Evolutionary conservation across 37 sponge, comb jelly and placozoan genomes (phyloP), one percentile per base, ranked within the genome.

Genomic region (Geodia barretti): DNA sequence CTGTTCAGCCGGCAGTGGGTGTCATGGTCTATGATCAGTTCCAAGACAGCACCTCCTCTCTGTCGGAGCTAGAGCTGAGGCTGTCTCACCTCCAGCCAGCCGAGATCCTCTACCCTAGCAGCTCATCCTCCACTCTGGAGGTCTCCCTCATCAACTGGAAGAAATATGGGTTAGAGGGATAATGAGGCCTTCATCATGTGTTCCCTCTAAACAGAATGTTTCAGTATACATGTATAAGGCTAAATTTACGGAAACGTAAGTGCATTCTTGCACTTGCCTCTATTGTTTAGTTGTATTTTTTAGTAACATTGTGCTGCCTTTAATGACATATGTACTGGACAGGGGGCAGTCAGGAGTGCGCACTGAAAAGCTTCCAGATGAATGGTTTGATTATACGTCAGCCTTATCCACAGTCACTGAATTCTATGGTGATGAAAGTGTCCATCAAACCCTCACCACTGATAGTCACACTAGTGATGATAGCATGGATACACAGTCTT

Each of bases 21-120:
- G 63, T 72, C 39, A 79, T 86, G 73, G 33, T 86, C 20, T 86
- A 86, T 32, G 86, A 86, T 72, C 79, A 86, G 65, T 86, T 86
- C 66, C 43, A 31, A 41, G 86, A 86, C 47, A 72, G 38, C 40
- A 19, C 37, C 24, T 70, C 39, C 38, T 74, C 79, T 0, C 75
- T 67, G 41, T 72, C 73, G 29, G 73, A 78, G 59, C 79, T 86
- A 33, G 73, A 79, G 79, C 73, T 62, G 21, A 62, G 79, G 62
- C 43, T 86, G 65, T 65, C 79, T 19, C 86, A 73, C 28, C 39
- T 86, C 2, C 86, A 86, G 30, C 86, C 86, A 25, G 79, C 72
- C 21, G 86, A 86, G 63, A 39, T 86, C 38, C 65, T 86, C 42
- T 38, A 61, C 30, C 79, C 79, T 21, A 62, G 62, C 0, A 71